These are phyloP conservation scores for Formicarius rufipectus DNA, from an alignment of 2,113 vertebrate genomes.

Conservation along the genomic window DNA sequence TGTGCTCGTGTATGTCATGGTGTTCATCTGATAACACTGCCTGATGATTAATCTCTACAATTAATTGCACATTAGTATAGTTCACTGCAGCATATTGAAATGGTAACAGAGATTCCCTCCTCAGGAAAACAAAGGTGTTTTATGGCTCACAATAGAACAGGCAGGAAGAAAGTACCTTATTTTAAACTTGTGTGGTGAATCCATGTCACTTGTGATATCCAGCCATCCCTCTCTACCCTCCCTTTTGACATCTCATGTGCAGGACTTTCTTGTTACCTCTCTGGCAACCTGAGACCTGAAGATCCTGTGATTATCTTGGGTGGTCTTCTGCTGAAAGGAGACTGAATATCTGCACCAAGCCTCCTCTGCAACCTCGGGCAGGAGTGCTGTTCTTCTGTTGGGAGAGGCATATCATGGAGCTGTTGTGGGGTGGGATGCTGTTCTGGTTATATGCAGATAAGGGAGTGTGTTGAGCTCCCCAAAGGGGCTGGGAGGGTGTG, in stretches of 20 bases:
- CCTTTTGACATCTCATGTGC: not conserved
- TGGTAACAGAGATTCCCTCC: not conserved
- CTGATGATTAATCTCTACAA: conserved; percentile 62
- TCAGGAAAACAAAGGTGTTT: not conserved
- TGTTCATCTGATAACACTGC: conserved; percentile 62
- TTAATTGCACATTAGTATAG: conserved; percentile 44
- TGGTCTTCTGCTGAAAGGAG: not conserved
- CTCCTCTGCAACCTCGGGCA: not conserved
- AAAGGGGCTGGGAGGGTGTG: not conserved
- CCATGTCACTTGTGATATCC: not conserved
- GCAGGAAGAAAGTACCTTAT: not conserved
- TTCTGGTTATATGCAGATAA: not conserved
- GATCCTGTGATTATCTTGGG: not conserved
- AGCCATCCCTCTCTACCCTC: not conserved
- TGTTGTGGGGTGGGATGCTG: not conserved
- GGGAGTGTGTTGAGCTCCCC: not conserved
- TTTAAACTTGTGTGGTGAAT: not conserved
- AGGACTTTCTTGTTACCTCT: not conserved
- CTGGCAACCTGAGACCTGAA: not conserved
- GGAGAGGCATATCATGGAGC: not conserved
- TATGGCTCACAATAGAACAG: not conserved
- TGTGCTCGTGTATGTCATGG: not conserved
- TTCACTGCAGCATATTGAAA: conserved; percentile 33
- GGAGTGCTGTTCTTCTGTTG: not conserved
- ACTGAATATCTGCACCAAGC: not conserved